Percentiles rank a stretch among this genome's conserved stretches.
phyloP scores from a whole-genome alignment of 2,797 vertebrate genomes.

The Columba guinea region DNA sequence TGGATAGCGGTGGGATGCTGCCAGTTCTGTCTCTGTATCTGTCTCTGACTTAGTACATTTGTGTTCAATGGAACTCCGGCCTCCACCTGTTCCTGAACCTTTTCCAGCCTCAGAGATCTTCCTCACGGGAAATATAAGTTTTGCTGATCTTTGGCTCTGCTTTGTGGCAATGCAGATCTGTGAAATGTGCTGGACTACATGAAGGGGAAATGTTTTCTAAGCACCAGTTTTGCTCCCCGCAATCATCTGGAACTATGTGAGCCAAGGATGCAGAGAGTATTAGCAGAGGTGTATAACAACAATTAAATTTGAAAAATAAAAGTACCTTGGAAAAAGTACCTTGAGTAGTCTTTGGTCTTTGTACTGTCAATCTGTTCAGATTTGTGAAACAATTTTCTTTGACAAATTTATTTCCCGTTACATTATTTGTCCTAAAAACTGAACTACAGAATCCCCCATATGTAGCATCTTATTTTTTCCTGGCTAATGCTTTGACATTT shows the following conservation, averaged over 20 bases:
- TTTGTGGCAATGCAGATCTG: conserved; percentile 41
- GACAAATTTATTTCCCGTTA: neutral
- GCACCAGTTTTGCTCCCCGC: neutral
- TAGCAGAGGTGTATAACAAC: conserved; percentile 50
- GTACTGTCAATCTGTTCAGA: neutral
- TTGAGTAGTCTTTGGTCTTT: neutral
- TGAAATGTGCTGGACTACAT: conserved; percentile 51
- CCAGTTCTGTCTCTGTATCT: conserved; percentile 14
- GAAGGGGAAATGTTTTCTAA: conserved; percentile 61
- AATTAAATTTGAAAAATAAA: neutral
- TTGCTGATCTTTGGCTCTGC: conserved; percentile 51
- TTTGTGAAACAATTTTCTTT: neutral
- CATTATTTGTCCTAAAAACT: neutral
- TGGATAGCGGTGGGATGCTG: neutral
- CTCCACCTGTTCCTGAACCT: conserved; percentile 43
- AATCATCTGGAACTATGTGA: neutral
- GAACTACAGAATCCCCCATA: neutral
- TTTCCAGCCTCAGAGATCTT: conserved; percentile 36
- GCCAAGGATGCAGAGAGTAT: conserved; percentile 50
- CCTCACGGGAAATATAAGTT: conserved; percentile 51
- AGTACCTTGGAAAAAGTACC: neutral
- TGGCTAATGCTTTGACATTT: neutral
- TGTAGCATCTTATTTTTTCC: neutral
- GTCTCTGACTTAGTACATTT: conserved; percentile 11
- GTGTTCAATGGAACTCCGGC: conserved; percentile 3